Percentiles rank a stretch among this genome's conserved stretches.
Evolutionary conservation across 35 echinoderm and acorn worm genomes (phyloP).

Genomic region (Apostichopus parvimensis): DNA sequence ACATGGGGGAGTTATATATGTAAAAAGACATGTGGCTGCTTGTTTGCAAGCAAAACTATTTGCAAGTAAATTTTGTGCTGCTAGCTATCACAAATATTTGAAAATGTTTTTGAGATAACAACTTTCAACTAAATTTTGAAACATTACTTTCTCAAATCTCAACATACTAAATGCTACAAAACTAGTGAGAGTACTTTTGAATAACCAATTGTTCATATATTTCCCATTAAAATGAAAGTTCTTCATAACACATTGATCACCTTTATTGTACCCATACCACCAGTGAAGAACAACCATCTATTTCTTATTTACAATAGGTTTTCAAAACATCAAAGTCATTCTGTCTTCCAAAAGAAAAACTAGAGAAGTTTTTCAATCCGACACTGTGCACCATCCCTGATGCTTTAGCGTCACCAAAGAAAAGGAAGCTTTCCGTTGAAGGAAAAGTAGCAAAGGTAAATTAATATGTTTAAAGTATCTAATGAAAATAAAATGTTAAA

Average conservation of each 20-base stretch:
- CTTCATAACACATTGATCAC: neutral
- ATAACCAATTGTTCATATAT: neutral
- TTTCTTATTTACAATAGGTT: neutral
- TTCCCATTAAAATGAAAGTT: neutral
- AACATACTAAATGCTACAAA: neutral
- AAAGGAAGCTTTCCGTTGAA: neutral
- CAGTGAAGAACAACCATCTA: neutral
- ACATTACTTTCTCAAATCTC: neutral
- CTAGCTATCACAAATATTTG: too few relatives aligned
- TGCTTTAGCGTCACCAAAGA: constrained; percentile 10
- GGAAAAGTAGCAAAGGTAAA: constrained; percentile 6
- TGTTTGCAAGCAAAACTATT: too few relatives aligned
- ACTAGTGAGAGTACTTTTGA: neutral
- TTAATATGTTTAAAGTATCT: neutral
- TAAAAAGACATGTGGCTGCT: too few relatives aligned
- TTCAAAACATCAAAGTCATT: constrained; percentile 13
- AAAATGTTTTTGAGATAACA: too few relatives aligned
- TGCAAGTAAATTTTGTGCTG: too few relatives aligned
- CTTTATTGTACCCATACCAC: neutral
- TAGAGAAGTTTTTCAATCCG: neutral
- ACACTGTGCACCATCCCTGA: constrained; percentile 3
- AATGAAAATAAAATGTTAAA: too few relatives aligned
- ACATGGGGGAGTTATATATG: too few relatives aligned
- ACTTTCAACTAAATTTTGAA: too few relatives aligned
- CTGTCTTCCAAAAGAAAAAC: neutral